phyloP scores from a whole-genome alignment of 2,113 vertebrate genomes.

The Smithornis capensis region DNA sequence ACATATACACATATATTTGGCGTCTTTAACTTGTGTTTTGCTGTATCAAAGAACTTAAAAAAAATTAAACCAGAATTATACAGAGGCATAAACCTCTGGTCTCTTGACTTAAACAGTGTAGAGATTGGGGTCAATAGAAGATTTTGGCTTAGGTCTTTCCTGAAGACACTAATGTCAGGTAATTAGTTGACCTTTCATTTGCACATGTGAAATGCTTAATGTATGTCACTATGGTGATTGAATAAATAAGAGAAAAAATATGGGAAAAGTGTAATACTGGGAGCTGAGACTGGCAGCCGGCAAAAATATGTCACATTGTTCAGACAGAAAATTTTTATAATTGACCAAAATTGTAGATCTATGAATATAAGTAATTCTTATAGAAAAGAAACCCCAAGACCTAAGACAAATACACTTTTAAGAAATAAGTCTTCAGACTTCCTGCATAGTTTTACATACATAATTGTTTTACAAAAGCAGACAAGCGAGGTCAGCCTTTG shows the following conservation, averaged over 20 bases:
- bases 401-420: background rate
- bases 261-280: background rate
- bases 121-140: background rate
- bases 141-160: slow-evolving; percentile 1
- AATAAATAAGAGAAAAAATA: slow-evolving; percentile 50
- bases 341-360: background rate
- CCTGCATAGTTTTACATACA: background rate
- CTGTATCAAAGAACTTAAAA: background rate
- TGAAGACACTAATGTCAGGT: slow-evolving; percentile 28
- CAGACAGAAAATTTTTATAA: background rate
- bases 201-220: slow-evolving; percentile 56
- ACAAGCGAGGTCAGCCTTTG: background rate
- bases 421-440: background rate
- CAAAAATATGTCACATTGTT: slow-evolving; percentile 28
- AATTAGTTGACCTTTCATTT: slow-evolving; percentile 34
- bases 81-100: background rate
- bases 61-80: background rate
- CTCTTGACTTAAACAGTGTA: background rate
- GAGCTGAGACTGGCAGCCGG: background rate
- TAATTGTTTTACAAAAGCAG: background rate
- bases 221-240: slow-evolving; percentile 38
- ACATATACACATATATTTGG: background rate
- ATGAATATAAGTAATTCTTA: background rate
- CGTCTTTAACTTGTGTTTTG: background rate
- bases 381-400: rapidly evolving